Conservation (phyloP, 2,113 vertebrate species). For the Embiotoca jacksoni region DNA sequence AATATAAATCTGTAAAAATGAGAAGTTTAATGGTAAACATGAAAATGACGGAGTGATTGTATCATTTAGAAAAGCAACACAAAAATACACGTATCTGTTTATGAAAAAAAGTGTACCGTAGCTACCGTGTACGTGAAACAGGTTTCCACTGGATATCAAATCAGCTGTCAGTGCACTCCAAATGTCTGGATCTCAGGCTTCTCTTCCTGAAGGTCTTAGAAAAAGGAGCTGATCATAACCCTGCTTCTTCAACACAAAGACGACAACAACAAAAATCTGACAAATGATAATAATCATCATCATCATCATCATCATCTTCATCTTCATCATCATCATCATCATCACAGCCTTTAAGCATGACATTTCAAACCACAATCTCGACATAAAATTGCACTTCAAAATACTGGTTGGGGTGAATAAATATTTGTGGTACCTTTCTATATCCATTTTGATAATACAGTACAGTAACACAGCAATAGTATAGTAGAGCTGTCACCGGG, state of each 20-base stretch:
- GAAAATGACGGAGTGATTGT: constrained; percentile 74
- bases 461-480: constrained; percentile 79
- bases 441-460: constrained; percentile 79
- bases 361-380: constrained; percentile 87
- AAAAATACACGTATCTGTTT: constrained; percentile 74
- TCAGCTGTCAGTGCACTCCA: constrained; percentile 65
- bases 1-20: constrained; percentile 84
- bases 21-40: constrained; percentile 81
- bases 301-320: constrained; percentile 44
- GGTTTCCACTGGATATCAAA: constrained; percentile 62
- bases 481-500: constrained; percentile 70
- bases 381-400: constrained; percentile 86
- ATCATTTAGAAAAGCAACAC: constrained; percentile 79
- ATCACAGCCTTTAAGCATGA: constrained; percentile 88
- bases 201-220: constrained; percentile 48
- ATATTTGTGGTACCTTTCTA: constrained; percentile 77
- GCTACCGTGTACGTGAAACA: constrained; percentile 64
- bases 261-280: constrained; percentile 43
- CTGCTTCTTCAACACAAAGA: constrained; percentile 69
- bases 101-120: constrained; percentile 62
- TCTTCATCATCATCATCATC: neutral
- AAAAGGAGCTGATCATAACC: constrained; percentile 62
- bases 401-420: constrained; percentile 79
- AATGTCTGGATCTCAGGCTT: constrained; percentile 55
- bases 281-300: constrained; percentile 49